Conservation (phyloP, 2,797 vertebrate genomes). For the Typhlichthys eigenmanni region DNA sequence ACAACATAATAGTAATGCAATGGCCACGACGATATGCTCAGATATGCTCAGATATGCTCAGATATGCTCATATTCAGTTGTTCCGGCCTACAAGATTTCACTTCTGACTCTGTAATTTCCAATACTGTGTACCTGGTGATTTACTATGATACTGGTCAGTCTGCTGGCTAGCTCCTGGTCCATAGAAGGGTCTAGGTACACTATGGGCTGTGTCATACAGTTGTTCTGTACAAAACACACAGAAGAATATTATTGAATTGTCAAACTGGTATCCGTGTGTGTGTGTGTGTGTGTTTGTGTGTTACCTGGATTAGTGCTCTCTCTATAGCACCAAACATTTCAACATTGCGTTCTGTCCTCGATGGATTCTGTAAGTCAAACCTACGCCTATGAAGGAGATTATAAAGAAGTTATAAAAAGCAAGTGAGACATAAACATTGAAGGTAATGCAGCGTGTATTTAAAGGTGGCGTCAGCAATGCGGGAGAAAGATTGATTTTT, state of each 20-base stretch:
- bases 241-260: not conserved
- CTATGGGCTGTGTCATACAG: constrained; percentile 86
- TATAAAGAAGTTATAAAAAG: not conserved
- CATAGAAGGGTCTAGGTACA: constrained; percentile 89
- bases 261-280: not conserved
- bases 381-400: constrained; percentile 81
- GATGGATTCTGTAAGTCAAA: constrained; percentile 97
- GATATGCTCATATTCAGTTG: not conserved
- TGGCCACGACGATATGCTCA: no score
- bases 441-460: not conserved
- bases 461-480: not conserved
- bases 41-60: no score
- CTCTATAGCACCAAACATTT: constrained; percentile 94
- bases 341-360: constrained; percentile 91
- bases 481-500: no score
- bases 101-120: not conserved
- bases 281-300: not conserved
- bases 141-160: constrained; percentile 86
- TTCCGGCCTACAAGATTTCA: not conserved
- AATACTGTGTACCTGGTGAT: constrained; percentile 85
- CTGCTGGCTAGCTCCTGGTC: constrained; percentile 88
- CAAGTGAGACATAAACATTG: not conserved
- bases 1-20: not conserved
- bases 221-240: constrained; percentile 81
- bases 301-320: constrained; percentile 89